Evolutionary conservation across 1,140 invertebrate genomes (phyloP).

Genomic region (Brachionus calyciflorus): DNA sequence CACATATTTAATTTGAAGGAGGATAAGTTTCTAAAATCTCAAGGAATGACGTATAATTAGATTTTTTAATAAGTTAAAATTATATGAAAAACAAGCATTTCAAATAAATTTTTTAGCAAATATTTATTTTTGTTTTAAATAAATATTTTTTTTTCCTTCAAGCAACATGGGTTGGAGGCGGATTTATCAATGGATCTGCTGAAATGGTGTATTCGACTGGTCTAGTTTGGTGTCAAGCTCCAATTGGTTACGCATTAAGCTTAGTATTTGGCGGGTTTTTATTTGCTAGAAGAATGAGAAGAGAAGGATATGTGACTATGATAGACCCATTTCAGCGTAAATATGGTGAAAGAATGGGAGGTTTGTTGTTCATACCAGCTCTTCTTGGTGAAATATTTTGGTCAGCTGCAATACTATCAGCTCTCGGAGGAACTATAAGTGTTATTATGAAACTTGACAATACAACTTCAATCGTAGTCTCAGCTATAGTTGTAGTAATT

Average conservation of each 20-base stretch:
- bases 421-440: conserved; percentile 84
- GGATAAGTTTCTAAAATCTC: too few species aligned
- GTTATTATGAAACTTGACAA: conserved; percentile 95
- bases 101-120: too few species aligned
- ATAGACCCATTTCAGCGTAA: conserved; percentile 87
- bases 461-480: conserved; percentile 84
- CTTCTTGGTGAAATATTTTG: conserved; percentile 95
- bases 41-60: too few species aligned
- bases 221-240: conserved; percentile 91
- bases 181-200: conserved; percentile 96
- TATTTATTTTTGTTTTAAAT: too few species aligned
- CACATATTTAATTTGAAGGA: too few species aligned
- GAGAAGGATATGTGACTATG: conserved; percentile 97
- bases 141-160: conserved; percentile 47
- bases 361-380: conserved; percentile 88
- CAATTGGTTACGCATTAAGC: conserved; percentile 90
- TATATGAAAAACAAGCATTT: too few species aligned
- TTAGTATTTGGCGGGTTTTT: conserved; percentile 91
- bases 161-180: conserved; percentile 97
- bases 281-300: conserved; percentile 94
- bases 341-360: conserved; percentile 93
- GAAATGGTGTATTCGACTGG: conserved; percentile 88
- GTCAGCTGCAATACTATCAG: conserved; percentile 92
- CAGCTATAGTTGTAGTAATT: conserved; percentile 88
- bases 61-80: too few species aligned